Conservation (phyloP, 1,140 invertebrate species). For the Cecropterus lyciades region DNA sequence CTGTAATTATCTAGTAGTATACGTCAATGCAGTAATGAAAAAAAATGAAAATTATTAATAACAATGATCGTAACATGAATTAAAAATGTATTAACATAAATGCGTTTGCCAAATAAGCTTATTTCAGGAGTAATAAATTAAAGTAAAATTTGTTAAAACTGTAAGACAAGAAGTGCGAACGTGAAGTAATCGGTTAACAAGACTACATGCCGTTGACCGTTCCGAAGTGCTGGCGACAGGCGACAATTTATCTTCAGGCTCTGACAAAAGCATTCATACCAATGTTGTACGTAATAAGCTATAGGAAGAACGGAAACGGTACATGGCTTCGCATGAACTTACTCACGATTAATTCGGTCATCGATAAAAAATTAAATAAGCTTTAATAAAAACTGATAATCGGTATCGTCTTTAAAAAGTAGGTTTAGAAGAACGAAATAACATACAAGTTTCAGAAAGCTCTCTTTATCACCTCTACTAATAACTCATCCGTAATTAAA, state of each 20-base stretch:
- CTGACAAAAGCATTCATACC: slow-evolving; percentile 18
- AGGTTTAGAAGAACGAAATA: no score
- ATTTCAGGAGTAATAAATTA: background rate
- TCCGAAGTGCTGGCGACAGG: slow-evolving; percentile 11
- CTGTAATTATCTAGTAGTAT: background rate
- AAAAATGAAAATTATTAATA: no score
- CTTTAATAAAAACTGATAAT: no score
- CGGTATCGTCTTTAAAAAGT: no score
- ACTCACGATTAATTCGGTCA: background rate
- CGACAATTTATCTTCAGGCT: slow-evolving; percentile 16
- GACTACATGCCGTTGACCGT: slow-evolving; percentile 15
- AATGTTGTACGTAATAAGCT: slow-evolving; percentile 1
- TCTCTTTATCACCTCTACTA: no score
- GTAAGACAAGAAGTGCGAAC: background rate
- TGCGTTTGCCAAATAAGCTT: slow-evolving; percentile 2
- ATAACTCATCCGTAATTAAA: no score
- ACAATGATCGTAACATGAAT: background rate
- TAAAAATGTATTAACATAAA: background rate
- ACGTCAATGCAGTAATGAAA: no score
- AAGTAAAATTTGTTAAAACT: slow-evolving; percentile 4
- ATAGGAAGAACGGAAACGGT: background rate
- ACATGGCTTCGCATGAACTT: background rate
- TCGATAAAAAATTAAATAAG: no score
- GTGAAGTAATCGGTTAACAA: slow-evolving; percentile 10
- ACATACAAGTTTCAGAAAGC: no score